Conservation (phyloP, 2,113 vertebrate species). For the Lycaon pictus region DNA sequence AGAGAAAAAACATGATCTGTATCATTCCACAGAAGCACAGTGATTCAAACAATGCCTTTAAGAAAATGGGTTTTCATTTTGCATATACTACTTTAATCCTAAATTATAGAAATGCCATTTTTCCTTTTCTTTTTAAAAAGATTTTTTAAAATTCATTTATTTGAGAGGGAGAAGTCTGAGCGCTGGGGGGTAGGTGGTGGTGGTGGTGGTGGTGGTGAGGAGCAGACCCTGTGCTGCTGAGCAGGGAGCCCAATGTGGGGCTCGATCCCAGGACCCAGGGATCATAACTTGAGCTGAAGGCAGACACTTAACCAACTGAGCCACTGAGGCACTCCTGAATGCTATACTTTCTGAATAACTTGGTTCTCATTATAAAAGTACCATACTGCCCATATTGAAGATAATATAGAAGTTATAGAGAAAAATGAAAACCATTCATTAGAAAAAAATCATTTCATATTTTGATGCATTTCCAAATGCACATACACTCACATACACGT, state of each 20-base stretch:
- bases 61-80: slow-evolving; percentile 9
- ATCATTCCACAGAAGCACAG: background rate
- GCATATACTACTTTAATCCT: background rate
- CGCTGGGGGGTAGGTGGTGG: too few relatives aligned
- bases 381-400: background rate
- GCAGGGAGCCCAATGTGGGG: background rate
- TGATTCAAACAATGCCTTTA: slow-evolving; percentile 1
- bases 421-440: background rate
- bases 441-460: background rate
- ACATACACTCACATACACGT: background rate
- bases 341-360: background rate
- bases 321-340: background rate
- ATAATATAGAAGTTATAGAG: background rate
- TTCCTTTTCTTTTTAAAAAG: background rate
- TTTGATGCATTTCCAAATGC: background rate
- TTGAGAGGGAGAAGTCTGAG: background rate
- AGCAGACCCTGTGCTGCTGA: background rate
- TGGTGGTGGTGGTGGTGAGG: too few relatives aligned
- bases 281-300: background rate
- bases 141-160: background rate
- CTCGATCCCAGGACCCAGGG: background rate
- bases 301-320: background rate
- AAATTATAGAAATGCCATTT: background rate
- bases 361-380: slow-evolving; percentile 9
- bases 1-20: background rate